These are phyloP conservation scores for Pluvianellus socialis DNA, from an alignment of 2,113 vertebrate genomes.

Conservation along the genomic window DNA sequence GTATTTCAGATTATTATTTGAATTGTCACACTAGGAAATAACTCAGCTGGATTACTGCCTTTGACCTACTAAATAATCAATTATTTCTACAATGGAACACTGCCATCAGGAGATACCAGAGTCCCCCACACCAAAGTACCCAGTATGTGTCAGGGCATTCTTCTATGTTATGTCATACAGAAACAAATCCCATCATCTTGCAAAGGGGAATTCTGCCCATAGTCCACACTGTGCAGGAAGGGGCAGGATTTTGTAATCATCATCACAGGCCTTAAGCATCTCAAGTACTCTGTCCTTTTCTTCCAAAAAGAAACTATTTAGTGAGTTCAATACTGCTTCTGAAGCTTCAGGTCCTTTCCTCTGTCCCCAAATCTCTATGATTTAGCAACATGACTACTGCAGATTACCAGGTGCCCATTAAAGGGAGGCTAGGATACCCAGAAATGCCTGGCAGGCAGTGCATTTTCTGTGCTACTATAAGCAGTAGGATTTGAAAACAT, in stretches of 20 bases:
- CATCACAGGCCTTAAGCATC: not conserved
- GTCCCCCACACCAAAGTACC: not conserved
- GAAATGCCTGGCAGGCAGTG: not conserved
- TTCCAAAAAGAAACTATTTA: not conserved
- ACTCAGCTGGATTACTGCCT: not conserved
- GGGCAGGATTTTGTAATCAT: not conserved
- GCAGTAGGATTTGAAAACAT: not conserved
- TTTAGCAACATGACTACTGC: not conserved
- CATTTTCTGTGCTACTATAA: not conserved
- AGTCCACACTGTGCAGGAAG: not conserved
- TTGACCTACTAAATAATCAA: not conserved
- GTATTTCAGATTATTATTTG: not conserved
- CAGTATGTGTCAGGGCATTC: not conserved
- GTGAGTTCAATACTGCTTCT: not conserved
- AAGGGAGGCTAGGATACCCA: not conserved
- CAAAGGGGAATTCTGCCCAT: not conserved
- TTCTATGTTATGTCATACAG: not conserved
- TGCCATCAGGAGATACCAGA: not conserved
- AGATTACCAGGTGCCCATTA: not conserved
- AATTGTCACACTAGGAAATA: not conserved
- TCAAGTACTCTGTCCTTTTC: not conserved
- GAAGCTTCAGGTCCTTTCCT: not conserved
- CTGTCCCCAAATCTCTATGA: not conserved
- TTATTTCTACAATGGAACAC: not conserved
- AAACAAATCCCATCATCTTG: not conserved